Conservation (phyloP, 1,140 invertebrate species). For the Cryptotermes secundus region DNA sequence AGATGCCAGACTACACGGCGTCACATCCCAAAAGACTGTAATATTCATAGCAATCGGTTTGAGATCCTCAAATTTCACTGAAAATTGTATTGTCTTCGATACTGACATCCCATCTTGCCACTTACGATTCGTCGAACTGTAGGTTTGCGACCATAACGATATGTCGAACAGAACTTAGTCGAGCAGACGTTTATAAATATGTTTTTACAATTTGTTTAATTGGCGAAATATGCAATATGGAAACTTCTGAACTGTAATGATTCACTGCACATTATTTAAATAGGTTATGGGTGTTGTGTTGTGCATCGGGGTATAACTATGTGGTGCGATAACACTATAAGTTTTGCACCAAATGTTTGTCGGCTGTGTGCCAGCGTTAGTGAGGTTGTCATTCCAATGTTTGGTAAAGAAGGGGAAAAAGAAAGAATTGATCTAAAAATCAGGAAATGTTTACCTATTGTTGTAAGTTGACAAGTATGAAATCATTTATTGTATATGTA, state of each 20-base stretch:
- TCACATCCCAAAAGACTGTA: too few relatives aligned
- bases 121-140: too few relatives aligned
- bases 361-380: conserved; percentile 37
- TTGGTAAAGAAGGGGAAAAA: conserved; percentile 36
- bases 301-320: conserved; percentile 7
- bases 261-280: background rate
- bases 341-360: conserved; percentile 35
- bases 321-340: conserved; percentile 31
- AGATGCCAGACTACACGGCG: too few relatives aligned
- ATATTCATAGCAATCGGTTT: too few relatives aligned
- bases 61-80: too few relatives aligned
- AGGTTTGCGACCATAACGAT: background rate
- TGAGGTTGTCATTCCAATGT: conserved; percentile 37
- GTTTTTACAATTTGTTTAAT: too few relatives aligned
- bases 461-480: conserved; percentile 26
- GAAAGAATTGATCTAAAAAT: conserved; percentile 37
- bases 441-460: conserved; percentile 36
- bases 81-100: too few relatives aligned
- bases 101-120: too few relatives aligned
- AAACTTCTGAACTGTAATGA: background rate
- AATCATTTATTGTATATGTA: too few relatives aligned
- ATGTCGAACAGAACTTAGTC: background rate
- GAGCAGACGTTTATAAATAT: too few relatives aligned
- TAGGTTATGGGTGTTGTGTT: background rate
- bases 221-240: background rate